Base-by-base conservation (phyloP, 2,888 invertebrate species). In the Phymatocera aterrima region DNA sequence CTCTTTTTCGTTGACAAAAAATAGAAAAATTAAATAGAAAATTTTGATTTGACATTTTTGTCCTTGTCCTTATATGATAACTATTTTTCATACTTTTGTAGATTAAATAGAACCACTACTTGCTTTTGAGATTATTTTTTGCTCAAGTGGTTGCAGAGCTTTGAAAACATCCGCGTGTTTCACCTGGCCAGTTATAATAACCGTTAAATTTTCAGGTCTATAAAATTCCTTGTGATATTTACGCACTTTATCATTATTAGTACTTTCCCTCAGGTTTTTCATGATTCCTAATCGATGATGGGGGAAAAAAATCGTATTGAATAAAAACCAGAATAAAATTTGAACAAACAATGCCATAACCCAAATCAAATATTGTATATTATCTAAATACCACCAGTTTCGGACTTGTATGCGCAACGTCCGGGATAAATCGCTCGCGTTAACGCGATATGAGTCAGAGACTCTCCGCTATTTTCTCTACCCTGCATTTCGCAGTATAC, bases 401-500 rank as follows among this genome's bases (percentile, higher is more conserved):
- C 95, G 1, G 95, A 94, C 78, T 95, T 95, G 90, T 97, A 98
- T 0, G 97, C 97, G 88, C 95, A 95, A 85, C 93, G 92, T 28
- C 94, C 94, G 0, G 97, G 96, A 89, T 97, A 98, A 88, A 97
- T 93, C 2, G 93, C 93, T 81, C 94, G 91, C 24, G 93, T 89
- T 88, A 97, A 90, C 83, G 93, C 93, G 78, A 94, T 90, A 83
- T 95, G 93, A 80, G 95, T 93, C 80, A 95, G 91, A 79, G 94
- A 94, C 87, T 96, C 96, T 3, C 95, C 95, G n/a, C 93, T 93
- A 89, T 96, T 97, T 89, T 97, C 97, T 40, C 94, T 89, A 0
- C 95, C 96, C 91, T 97, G 97, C 96, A 98, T 97, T 92, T 98
- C 98, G 90, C 97, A 97, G 89, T 98, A 98, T n/a, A 98, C 97